Percentiles rank a stretch among this genome's conserved stretches.
Evolutionary conservation across 2,888 invertebrate genomes (phyloP).

Genomic region (Drosophila suboccidentalis): DNA sequence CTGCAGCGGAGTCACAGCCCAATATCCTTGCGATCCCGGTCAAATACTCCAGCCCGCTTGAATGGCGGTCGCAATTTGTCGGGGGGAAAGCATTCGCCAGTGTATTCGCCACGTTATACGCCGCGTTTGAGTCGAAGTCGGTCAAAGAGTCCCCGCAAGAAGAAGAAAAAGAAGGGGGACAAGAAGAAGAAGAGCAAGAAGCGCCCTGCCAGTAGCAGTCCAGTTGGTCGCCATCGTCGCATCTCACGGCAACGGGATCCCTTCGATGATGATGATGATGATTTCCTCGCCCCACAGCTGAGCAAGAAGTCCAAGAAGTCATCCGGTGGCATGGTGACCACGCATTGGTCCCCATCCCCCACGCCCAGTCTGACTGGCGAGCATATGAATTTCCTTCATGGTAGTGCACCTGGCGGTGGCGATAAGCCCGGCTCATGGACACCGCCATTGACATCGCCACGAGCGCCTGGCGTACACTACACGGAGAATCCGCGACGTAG

Average conservation of each 20-base stretch:
- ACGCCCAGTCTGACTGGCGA: slow-evolving; percentile 87
- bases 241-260: slow-evolving; percentile 80
- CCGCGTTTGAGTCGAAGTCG: slow-evolving; percentile 82
- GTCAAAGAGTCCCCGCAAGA: slow-evolving; percentile 81
- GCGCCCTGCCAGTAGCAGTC: slow-evolving; percentile 67
- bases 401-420: slow-evolving; percentile 18
- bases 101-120: slow-evolving; percentile 81
- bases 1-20: slow-evolving; percentile 65
- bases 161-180: slow-evolving; percentile 78
- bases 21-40: slow-evolving; percentile 81
- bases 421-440: slow-evolving; percentile 87
- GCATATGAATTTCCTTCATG: slow-evolving; percentile 67
- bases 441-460: slow-evolving; percentile 87
- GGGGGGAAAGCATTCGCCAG: slow-evolving; percentile 56
- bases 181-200: slow-evolving; percentile 81
- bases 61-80: slow-evolving; percentile 67
- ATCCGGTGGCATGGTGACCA: slow-evolving; percentile 13
- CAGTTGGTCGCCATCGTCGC: slow-evolving; percentile 68
- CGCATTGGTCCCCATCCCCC: slow-evolving; percentile 85
- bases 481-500: slow-evolving; percentile 49
- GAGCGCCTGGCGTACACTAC: slow-evolving; percentile 51
- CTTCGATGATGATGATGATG: slow-evolving; percentile 69
- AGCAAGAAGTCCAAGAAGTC: slow-evolving; percentile 80
- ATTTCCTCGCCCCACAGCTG: slow-evolving; percentile 70
- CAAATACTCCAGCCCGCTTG: slow-evolving; percentile 70